Evolutionary conservation across 2,888 invertebrate genomes (phyloP), one percentile per base, ranked within the genome.

Genomic region (Cordilura impudica): DNA sequence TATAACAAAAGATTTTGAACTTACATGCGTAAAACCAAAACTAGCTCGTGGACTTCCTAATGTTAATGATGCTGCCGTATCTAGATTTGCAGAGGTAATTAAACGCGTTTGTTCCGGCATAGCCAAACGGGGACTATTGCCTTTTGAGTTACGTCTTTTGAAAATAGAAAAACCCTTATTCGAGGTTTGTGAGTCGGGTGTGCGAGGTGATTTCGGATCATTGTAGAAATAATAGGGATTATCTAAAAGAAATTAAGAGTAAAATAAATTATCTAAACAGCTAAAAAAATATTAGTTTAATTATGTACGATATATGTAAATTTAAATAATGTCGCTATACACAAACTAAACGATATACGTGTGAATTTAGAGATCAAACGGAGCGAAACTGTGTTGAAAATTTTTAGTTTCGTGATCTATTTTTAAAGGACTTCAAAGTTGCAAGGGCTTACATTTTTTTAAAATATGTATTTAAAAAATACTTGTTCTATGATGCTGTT

Each of bases 151-250:
- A 58, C 89, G 88, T 2, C 90, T 83, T 60, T 89, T 89, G 73
- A 90, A 90, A 29, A 90, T 86, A 23, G 89, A 88, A 74, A 90
- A 89, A 7, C 87, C 86, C 66, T 86, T 87, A 67, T 85, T 85
- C 60, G 88, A 87, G 2, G 85, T 85, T 65, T 86, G 86, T 2
- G 89, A 89, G 81, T 89, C 88, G 58, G 90, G 89, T 2, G 90
- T 89, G 67, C 87, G 88, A 0, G 90, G 89, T 29, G 90, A 89
- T 80, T 89, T 88, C 60, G 87, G 84, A 61, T 90, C 89, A 87
- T 89, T 89, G 82, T 85, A 88, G 81, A 90, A 90, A 84, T 90
- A 90, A 77, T 89, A 89, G 16, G 90, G 90, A 84, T 90, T 90
- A 83, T 90, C 90, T 90, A 0, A 85, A 86, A 54, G 23, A 43